Percentiles rank a stretch among this genome's conserved stretches.
phyloP scores from a whole-genome alignment of 2,113 vertebrate species.

The Phalacrocorax brasilianus region DNA sequence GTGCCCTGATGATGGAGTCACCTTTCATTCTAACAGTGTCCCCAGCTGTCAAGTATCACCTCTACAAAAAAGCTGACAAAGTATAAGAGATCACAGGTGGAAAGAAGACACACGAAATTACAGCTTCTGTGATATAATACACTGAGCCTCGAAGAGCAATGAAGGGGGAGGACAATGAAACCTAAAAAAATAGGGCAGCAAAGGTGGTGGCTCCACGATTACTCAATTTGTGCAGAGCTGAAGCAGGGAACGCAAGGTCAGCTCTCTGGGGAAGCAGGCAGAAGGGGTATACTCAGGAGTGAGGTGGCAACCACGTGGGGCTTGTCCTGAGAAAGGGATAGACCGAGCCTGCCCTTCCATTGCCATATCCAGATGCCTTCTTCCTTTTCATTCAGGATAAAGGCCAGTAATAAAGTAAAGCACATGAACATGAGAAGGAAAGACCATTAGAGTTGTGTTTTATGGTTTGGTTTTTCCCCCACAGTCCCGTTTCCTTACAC shows the following conservation, averaged over 20 bases:
- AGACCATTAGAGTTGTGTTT: neutral
- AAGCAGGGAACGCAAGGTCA: neutral
- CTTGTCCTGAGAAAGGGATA: neutral
- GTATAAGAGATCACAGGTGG: neutral
- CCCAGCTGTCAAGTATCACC: neutral
- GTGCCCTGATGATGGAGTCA: neutral
- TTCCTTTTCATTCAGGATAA: neutral
- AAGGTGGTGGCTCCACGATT: neutral
- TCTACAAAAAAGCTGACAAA: neutral
- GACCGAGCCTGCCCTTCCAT: neutral
- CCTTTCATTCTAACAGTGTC: neutral
- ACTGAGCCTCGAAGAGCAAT: rapidly evolving
- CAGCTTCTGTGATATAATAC: neutral
- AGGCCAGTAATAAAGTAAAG: neutral
- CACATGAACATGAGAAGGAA: neutral
- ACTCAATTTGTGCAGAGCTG: neutral
- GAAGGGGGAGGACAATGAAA: neutral
- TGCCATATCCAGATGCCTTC: neutral
- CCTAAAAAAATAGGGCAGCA: neutral
- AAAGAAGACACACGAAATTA: neutral
- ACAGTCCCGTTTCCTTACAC: neutral
- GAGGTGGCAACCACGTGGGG: rapidly evolving
- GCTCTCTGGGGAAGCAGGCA: neutral
- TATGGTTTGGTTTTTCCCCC: neutral
- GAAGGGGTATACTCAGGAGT: neutral